phyloP scores from a whole-genome alignment of 2,888 invertebrate species.

The Acanthoscelides obtectus region DNA sequence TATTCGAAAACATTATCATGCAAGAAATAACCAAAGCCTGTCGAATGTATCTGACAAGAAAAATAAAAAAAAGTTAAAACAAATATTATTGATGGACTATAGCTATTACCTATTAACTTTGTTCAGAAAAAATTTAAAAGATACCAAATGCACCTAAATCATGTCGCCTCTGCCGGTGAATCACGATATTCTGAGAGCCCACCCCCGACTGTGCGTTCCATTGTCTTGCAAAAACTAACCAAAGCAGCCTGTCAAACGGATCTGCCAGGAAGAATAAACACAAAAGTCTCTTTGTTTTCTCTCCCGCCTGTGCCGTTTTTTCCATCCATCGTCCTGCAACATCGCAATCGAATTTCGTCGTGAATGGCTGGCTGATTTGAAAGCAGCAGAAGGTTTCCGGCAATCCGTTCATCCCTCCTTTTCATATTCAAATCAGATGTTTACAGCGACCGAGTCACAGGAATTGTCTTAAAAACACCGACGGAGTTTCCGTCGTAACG shows the following conservation, averaged over 20 bases:
- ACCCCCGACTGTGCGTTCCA: neutral
- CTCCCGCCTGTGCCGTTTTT: neutral
- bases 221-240: neutral
- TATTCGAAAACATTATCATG: too few relatives aligned
- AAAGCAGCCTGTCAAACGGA: neutral
- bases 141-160: too few relatives aligned
- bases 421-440: slow-evolving; percentile 33
- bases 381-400: slow-evolving; percentile 30
- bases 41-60: too few relatives aligned
- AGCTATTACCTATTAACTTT: too few relatives aligned
- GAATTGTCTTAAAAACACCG: slow-evolving; percentile 8
- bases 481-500: neutral
- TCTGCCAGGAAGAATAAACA: neutral
- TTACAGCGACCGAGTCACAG: slow-evolving; percentile 13
- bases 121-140: too few relatives aligned
- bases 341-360: slow-evolving; percentile 23
- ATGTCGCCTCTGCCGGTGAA: neutral
- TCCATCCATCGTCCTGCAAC: neutral
- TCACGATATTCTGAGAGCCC: neutral
- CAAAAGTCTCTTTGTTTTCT: neutral
- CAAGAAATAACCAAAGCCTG: too few relatives aligned
- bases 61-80: too few relatives aligned
- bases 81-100: too few relatives aligned
- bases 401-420: slow-evolving; percentile 28
- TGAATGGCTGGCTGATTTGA: slow-evolving; percentile 33